Base-by-base conservation (phyloP, 53 echinoderm and acorn worm genomes). In the Paelopatides confundens region DNA sequence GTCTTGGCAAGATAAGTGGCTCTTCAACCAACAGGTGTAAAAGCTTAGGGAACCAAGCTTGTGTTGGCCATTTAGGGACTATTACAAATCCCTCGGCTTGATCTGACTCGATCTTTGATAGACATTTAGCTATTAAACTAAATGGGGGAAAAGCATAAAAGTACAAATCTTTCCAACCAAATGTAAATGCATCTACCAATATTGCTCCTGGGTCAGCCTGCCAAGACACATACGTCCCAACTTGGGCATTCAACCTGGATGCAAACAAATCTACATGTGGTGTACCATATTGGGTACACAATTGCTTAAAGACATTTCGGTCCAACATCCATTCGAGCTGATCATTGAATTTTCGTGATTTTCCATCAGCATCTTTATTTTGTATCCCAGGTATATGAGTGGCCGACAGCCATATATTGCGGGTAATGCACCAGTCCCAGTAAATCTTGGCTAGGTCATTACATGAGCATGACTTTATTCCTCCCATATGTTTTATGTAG, bases 1-100 rank as follows among this genome's bases (percentile, higher is more conserved):
- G 43, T 7, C 43, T 0, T 0, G 43, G 8, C 7, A 43, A 11
- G 7, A 43, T 43, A 7, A 7, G 7, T 43, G 43, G 43, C 11
- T 0, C 11, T 9, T 7, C 43, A 43, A 11, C 43, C 7, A 11
- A 11, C 43, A 43, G 7, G 43, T 43, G 11, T 11, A 43, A 43
- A 43, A 43, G 4, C n/a, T n/a, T n/a, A 11, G 43, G 7, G 43
- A 53, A 53, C 53, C 53, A 53, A 4, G 53, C 14, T 17, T 90
- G 81, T 52, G 93, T 87, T 7, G 88, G 93, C 90, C 93, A 93
- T 54, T 85, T 90, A 4, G 93, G 88, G 8, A 90, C 86, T 13
- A 93, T 50, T 4, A 90, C 17, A 10, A 93, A 32, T 33, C 85
- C 86, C 62, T 88, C 85, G 5, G 90, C 93, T 46, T 47, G 79